These are phyloP conservation scores for Oscarella lobularis DNA, from an alignment of 37 sponge, comb jelly and placozoan genomes.

Conservation along the genomic window DNA sequence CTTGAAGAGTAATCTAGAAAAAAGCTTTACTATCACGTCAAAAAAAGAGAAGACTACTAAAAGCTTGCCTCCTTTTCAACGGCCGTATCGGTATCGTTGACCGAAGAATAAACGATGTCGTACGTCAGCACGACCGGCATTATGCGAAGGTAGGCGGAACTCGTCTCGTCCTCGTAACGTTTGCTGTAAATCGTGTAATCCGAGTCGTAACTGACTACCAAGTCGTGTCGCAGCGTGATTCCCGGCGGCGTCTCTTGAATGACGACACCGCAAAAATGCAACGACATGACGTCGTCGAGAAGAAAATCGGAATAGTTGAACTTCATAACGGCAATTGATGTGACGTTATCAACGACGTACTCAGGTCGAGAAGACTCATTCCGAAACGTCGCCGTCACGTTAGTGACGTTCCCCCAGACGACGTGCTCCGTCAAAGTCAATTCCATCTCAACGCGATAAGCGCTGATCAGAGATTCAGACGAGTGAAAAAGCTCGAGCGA, in stretches of 20 bases:
- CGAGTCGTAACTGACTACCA: background rate
- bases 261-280: background rate
- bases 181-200: background rate
- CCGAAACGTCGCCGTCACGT: background rate
- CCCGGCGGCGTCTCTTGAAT: slow-evolving; percentile 1
- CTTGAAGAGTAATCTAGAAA: background rate
- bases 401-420: background rate
- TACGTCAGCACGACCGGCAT: background rate
- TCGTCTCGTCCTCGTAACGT: background rate
- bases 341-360: background rate
- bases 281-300: background rate
- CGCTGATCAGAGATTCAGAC: background rate
- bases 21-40: background rate
- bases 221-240: background rate
- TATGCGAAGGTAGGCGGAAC: background rate
- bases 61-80: background rate
- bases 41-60: no score
- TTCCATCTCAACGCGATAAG: background rate
- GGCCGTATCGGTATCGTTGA: background rate
- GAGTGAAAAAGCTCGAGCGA: background rate
- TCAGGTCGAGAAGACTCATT: background rate
- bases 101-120: background rate
- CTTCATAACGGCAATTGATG: background rate
- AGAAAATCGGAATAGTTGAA: background rate
- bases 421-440: background rate